phyloP scores from a whole-genome alignment of 2,113 vertebrate species.

The Nycticorax nycticorax region DNA sequence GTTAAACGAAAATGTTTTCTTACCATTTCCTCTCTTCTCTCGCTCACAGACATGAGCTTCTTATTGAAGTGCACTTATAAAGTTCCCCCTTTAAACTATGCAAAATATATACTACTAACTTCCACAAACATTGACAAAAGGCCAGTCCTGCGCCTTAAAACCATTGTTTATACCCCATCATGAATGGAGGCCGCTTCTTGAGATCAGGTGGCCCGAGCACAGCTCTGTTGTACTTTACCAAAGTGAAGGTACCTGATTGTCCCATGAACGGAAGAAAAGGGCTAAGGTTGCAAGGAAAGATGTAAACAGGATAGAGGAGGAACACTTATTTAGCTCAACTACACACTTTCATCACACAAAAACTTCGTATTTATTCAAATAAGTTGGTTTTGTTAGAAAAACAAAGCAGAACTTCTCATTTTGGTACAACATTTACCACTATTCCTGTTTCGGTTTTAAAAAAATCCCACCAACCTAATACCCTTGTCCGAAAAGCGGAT shows the following conservation, averaged over 20 bases:
- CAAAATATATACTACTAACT: not conserved
- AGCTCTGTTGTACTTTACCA: not conserved
- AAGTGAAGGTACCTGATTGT: not conserved
- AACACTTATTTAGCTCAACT: not conserved
- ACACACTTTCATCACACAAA: not conserved
- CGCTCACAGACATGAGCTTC: accelerated
- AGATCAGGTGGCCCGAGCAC: not conserved
- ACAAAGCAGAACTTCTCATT: not conserved
- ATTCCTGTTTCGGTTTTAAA: not conserved
- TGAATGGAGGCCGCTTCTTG: not conserved
- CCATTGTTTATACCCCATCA: not conserved
- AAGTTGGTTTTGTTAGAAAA: not conserved
- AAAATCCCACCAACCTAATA: not conserved
- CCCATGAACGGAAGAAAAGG: not conserved
- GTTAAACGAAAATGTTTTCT: not conserved
- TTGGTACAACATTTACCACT: not conserved
- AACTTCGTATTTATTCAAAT: not conserved
- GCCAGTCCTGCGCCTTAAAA: not conserved
- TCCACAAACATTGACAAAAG: not conserved
- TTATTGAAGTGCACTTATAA: not conserved
- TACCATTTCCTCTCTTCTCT: not conserved
- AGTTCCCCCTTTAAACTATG: not conserved
- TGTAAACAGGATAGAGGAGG: not conserved
- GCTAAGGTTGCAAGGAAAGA: not conserved
- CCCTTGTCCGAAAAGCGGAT: no score